These are phyloP conservation scores for Notodonta dromedarius DNA, from an alignment of 2,888 invertebrate genomes.

Conservation along the genomic window DNA sequence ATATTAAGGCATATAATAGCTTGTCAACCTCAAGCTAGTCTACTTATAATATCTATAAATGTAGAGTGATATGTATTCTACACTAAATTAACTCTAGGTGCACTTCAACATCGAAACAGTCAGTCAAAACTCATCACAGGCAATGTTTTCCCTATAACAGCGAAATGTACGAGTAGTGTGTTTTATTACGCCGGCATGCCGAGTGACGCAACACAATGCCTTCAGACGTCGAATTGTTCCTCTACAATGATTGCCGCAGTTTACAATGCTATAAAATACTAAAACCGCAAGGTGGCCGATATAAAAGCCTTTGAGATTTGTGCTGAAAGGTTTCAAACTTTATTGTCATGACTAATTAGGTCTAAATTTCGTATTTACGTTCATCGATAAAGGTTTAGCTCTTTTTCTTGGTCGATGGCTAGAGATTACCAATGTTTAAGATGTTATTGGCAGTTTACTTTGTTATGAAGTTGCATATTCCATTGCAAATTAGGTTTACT, in stretches of 20 bases:
- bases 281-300: slow-evolving; percentile 46
- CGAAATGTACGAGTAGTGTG: slow-evolving; percentile 30
- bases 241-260: slow-evolving; percentile 58
- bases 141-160: slow-evolving; percentile 24
- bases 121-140: slow-evolving; percentile 12
- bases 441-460: not conserved
- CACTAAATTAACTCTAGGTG: not conserved
- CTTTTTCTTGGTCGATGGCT: not conserved
- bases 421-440: too few species aligned
- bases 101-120: not conserved
- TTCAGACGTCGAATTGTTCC: slow-evolving; percentile 49
- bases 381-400: not conserved
- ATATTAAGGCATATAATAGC: too few species aligned
- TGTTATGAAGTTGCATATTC: not conserved
- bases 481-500: not conserved
- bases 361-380: not conserved
- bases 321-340: not conserved
- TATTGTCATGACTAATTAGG: not conserved
- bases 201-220: slow-evolving; percentile 40
- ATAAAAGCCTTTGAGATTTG: slow-evolving; percentile 10
- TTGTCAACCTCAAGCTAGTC: too few species aligned
- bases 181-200: slow-evolving; percentile 25
- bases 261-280: slow-evolving; percentile 58
- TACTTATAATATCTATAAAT: too few species aligned
- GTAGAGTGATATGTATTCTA: too few species aligned